Evolutionary conservation across 2,888 invertebrate species (phyloP).

Genomic region (Amblyteles armatorius): DNA sequence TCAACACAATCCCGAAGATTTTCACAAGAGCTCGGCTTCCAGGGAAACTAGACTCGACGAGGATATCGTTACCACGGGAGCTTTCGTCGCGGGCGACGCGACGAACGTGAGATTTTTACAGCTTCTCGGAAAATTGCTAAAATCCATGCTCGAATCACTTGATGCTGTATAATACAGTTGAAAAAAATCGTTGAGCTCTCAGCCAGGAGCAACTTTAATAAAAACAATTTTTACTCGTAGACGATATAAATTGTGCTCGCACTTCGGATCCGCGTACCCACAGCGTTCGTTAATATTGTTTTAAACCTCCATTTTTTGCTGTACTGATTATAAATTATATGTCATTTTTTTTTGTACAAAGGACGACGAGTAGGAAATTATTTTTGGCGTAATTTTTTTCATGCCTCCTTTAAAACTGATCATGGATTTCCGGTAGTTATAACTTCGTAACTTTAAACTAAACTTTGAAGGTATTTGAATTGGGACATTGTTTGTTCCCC

Average conservation of each 20-base stretch:
- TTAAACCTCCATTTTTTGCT: not conserved
- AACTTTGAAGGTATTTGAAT: not conserved
- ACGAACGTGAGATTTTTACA: slow-evolving; percentile 77
- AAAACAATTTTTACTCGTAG: slow-evolving; percentile 20
- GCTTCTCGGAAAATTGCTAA: slow-evolving; percentile 81
- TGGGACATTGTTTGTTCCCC: not conserved
- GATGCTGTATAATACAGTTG: slow-evolving; percentile 79
- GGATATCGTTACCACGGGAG: slow-evolving; percentile 79
- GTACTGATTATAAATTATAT: not conserved
- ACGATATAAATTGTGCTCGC: not conserved
- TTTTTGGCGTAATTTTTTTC: not conserved
- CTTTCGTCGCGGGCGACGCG: slow-evolving; percentile 72
- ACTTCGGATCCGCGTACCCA: slow-evolving; percentile 2
- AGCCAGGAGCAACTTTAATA: slow-evolving; percentile 3
- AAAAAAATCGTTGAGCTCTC: not conserved
- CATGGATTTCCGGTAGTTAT: not conserved
- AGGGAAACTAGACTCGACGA: slow-evolving; percentile 70
- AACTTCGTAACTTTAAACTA: not conserved
- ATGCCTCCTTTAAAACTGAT: not conserved
- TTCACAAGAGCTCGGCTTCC: slow-evolving; percentile 22
- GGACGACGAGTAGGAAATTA: not conserved
- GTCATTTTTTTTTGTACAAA: not conserved
- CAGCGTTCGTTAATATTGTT: not conserved
- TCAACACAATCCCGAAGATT: slow-evolving; percentile 61
- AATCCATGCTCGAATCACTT: slow-evolving; percentile 81